Evolutionary conservation across 2,113 vertebrate species (phyloP), one percentile per base, ranked within the genome.

Genomic region (Pithys albifrons): DNA sequence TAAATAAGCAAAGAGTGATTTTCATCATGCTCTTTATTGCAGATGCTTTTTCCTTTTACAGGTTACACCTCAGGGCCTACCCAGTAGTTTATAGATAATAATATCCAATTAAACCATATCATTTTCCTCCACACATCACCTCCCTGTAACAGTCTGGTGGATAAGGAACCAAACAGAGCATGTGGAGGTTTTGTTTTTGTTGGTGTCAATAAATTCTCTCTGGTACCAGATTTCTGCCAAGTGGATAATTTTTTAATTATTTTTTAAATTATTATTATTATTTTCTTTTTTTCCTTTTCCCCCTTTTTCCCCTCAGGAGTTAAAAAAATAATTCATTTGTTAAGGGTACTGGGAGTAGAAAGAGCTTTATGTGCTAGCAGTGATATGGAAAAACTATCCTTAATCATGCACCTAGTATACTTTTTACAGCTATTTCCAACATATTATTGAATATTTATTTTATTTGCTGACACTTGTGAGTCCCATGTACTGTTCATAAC

Each of bases 21-120:
- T 74, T 80, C 39, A 48, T 80, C 19, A 2, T 71, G 67, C 35
- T 80, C 35, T 88, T 93, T 78, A 67, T 39, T 81, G 75, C 78
- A 71, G 49, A 51, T 85, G 46, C n/a, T 73, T 94, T 90, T 74
- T 61, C 41, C 33, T 88, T 78, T 85, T 76, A 70, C 28, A 73
- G 46, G 27, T 78, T 64, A 24, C n/a, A 88, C 43, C 43, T 93
- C 39, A 54, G 81, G 71, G 79, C 46, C 62, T 89, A 37, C 62
- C 66, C 76, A 85, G 48, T 61, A 64, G 81, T 62, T 91, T 89
- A 85, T 83, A 89, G 78, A 43, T 85, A 92, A 91, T 85, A 89
- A 88, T 66, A 85, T 10, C 41, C 46, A 79, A 85, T 89, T 91
- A 88, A 96, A 73, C 20, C 5, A 2, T 55, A 33, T 39, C 10